A percentile compares a stretch with the other conserved stretches of the same genome.
phyloP scores from a whole-genome alignment of 2,797 vertebrate genomes.

The Pseudopleuronectes americanus region DNA sequence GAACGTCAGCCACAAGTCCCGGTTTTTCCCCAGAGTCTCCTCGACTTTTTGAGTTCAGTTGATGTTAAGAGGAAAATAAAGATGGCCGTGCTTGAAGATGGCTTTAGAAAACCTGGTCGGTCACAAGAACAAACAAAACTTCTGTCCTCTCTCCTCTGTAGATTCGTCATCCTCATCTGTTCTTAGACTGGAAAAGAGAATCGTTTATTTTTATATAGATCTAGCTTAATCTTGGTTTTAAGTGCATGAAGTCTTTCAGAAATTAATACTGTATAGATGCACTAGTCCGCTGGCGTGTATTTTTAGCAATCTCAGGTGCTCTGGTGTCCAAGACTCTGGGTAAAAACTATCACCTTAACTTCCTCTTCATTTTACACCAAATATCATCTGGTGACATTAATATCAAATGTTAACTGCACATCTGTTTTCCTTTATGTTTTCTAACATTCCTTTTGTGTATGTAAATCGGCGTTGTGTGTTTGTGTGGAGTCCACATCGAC shows the following conservation, averaged over 20 bases:
- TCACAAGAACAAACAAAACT: too few species aligned
- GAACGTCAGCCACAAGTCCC: not conserved
- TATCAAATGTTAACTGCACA: not conserved
- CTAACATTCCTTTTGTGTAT: slow-evolving; percentile 70
- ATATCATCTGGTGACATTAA: not conserved
- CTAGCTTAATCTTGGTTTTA: not conserved
- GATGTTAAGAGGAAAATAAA: not conserved
- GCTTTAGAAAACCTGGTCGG: too few species aligned
- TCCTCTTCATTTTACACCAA: not conserved
- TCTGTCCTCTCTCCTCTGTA: too few species aligned
- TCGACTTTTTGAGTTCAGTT: not conserved
- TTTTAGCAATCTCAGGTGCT: slow-evolving; percentile 18
- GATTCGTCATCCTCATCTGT: too few species aligned
- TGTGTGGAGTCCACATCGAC: slow-evolving; percentile 17
- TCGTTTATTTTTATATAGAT: not conserved
- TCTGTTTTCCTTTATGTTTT: slow-evolving; percentile 32
- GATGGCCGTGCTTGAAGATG: too few species aligned
- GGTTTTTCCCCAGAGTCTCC: not conserved
- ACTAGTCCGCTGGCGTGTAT: not conserved
- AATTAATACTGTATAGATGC: not conserved
- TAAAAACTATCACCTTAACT: not conserved
- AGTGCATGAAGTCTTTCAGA: not conserved
- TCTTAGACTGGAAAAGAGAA: too few species aligned
- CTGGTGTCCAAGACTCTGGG: not conserved
- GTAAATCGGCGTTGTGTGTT: slow-evolving; percentile 1